Conservation (phyloP, 1,140 invertebrate species). For the Cataglyphis hispanica region DNA sequence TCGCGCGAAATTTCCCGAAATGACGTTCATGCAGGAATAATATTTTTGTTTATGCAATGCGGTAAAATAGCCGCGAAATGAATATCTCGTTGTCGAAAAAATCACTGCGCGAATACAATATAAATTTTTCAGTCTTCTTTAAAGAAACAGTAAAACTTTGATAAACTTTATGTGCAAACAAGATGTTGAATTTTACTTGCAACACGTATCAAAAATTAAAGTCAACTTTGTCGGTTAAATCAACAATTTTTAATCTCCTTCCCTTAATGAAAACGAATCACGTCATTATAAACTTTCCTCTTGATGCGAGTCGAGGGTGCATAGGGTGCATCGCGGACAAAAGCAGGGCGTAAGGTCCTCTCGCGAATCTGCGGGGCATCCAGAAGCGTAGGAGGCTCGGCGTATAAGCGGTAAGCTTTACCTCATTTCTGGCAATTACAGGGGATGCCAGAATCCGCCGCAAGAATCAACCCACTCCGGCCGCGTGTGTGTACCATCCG, state of each 20-base stretch:
- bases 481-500: slow-evolving; percentile 63
- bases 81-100: slow-evolving; percentile 15
- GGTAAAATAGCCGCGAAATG: slow-evolving; percentile 23
- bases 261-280: not conserved
- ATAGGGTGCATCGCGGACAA: slow-evolving; percentile 26
- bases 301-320: not conserved
- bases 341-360: slow-evolving; percentile 63
- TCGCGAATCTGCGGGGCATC: slow-evolving; percentile 40
- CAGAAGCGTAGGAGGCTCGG: slow-evolving; percentile 77
- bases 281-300: not conserved
- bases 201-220: not conserved
- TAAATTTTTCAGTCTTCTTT: not conserved
- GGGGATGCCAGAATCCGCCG: slow-evolving; percentile 84
- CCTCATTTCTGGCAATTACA: slow-evolving; percentile 86
- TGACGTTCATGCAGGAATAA: slow-evolving; percentile 35
- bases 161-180: not conserved
- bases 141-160: not conserved
- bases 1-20: slow-evolving; percentile 49
- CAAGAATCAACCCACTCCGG: slow-evolving; percentile 84
- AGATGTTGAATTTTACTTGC: slow-evolving; percentile 2
- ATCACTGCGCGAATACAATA: not conserved
- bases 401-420: slow-evolving; percentile 83
- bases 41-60: slow-evolving; percentile 37
- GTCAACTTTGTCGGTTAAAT: slow-evolving; percentile 12
- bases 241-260: not conserved